These are phyloP conservation scores for Crotalus tigris DNA, from an alignment of 2,113 vertebrate genomes.

Conservation along the genomic window DNA sequence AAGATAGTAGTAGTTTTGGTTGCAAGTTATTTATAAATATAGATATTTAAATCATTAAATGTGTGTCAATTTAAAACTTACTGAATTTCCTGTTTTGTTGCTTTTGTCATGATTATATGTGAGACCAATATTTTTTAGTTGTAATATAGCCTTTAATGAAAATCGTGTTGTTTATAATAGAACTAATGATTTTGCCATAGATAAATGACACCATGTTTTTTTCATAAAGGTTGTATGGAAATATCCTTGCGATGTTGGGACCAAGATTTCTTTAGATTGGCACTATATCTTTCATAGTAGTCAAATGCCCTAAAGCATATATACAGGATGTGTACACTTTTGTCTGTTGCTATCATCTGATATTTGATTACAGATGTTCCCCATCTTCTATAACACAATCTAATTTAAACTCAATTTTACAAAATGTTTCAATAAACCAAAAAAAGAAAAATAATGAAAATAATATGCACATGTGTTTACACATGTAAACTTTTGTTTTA, in stretches of 20 bases:
- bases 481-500: not conserved
- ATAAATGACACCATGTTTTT: not conserved
- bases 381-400: not conserved
- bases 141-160: not conserved
- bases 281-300: not conserved
- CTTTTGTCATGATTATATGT: not conserved
- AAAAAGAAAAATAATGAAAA: not conserved
- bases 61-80: not conserved
- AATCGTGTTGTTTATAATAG: not conserved
- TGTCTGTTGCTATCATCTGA: not conserved
- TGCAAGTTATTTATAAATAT: too few relatives aligned
- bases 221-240: not conserved
- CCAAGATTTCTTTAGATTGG: too few relatives aligned
- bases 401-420: not conserved
- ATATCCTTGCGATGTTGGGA: not conserved
- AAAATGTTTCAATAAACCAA: not conserved
- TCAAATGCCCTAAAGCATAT: not conserved
- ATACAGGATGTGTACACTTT: not conserved
- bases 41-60: not conserved
- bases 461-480: not conserved
- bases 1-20: not conserved
- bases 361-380: not conserved
- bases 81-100: not conserved
- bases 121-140: not conserved
- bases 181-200: not conserved